These are phyloP conservation scores for Onychomys arenicola DNA, from an alignment of 2,797 vertebrate species.

Conservation along the genomic window DNA sequence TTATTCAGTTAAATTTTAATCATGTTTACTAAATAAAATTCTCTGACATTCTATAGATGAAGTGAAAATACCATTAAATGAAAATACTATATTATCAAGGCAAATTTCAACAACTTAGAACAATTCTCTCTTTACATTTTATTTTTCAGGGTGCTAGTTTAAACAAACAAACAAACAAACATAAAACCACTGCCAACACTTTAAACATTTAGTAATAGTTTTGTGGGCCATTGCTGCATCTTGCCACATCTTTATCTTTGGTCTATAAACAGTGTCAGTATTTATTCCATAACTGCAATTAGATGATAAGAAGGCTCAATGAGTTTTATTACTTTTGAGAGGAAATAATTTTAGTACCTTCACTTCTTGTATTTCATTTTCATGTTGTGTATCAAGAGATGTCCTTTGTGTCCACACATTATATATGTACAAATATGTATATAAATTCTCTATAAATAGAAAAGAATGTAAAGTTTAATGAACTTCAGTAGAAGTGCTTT, in stretches of 20 bases:
- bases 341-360: constrained; percentile 58
- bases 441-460: constrained; percentile 7
- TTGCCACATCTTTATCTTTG: constrained; percentile 58
- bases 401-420: neutral
- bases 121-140: constrained; percentile 64
- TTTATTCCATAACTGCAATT: constrained; percentile 58
- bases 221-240: constrained; percentile 23
- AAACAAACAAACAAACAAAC: neutral
- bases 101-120: constrained; percentile 26
- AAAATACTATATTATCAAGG: constrained; percentile 62
- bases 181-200: neutral
- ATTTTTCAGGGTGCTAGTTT: constrained; percentile 24
- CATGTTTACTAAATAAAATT: constrained; percentile 41
- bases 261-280: neutral
- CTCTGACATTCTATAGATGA: neutral
- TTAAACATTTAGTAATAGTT: constrained; percentile 46
- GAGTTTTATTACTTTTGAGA: constrained; percentile 19
- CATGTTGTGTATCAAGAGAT: constrained; percentile 17
- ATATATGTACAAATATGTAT: neutral
- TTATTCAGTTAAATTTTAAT: constrained; percentile 60
- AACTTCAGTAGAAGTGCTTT: constrained; percentile 64
- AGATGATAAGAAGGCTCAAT: constrained; percentile 54
- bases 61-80: constrained; percentile 43
- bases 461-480: constrained; percentile 53
- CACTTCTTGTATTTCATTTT: constrained; percentile 65